These are phyloP conservation scores for Aproaerema taeniolella DNA, from an alignment of 2,888 invertebrate species.

Conservation along the genomic window DNA sequence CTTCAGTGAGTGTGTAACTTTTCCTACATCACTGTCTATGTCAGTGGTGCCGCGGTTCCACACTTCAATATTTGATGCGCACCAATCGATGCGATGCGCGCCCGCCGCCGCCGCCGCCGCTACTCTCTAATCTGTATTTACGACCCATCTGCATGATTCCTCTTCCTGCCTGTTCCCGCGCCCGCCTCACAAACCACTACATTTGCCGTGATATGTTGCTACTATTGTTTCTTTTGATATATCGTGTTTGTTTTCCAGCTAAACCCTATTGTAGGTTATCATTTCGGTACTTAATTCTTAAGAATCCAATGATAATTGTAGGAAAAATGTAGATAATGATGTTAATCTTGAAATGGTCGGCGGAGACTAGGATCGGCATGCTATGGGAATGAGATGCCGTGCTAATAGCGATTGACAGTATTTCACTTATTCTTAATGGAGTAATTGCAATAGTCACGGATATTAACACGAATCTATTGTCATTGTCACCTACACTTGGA, in stretches of 20 bases:
- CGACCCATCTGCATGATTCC: constrained; percentile 26
- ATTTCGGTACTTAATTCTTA: too few relatives aligned
- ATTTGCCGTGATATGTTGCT: too few relatives aligned
- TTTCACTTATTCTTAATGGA: neutral
- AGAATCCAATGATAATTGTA: too few relatives aligned
- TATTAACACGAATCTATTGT: neutral
- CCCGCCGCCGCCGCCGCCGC: constrained; percentile 24
- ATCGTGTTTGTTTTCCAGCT: too few relatives aligned
- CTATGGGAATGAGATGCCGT: constrained; percentile 1
- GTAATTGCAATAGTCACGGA: neutral
- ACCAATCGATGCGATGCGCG: constrained; percentile 44
- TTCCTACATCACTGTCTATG: neutral
- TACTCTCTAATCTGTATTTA: constrained; percentile 46
- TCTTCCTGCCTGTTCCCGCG: constrained; percentile 12
- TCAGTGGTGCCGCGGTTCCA: constrained; percentile 21
- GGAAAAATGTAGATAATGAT: neutral
- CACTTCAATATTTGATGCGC: constrained; percentile 65
- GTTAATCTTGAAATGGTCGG: neutral
- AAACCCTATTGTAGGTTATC: too few relatives aligned
- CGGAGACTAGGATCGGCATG: neutral
- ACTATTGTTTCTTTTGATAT: too few relatives aligned
- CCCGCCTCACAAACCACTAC: too few relatives aligned
- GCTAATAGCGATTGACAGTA: neutral
- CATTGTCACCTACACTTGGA: too few relatives aligned
- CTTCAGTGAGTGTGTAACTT: too few relatives aligned